Evolutionary conservation across 2,888 invertebrate species (phyloP), one percentile per base, ranked within the genome.

Genomic region (Dicyrtoma fusca): DNA sequence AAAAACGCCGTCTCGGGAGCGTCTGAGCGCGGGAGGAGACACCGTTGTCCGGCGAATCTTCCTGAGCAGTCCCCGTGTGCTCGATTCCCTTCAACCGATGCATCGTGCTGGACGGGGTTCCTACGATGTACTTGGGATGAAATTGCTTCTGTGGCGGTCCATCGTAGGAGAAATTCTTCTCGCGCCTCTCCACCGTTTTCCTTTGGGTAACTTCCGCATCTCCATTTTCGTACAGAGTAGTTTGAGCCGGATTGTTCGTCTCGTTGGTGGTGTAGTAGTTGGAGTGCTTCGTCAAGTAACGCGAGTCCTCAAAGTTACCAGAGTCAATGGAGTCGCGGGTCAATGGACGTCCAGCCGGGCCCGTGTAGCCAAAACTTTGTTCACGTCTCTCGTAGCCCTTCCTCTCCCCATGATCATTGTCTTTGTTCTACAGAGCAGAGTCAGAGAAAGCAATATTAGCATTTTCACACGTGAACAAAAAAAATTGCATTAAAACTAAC

Each of bases 131-230:
- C 64, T 80, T 80, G 11, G 80, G 80, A 69, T 80, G 79, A 59
- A 80, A 79, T 63, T 80, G 80, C 61, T 80, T 80, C 47, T 80
- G 80, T 11, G 79, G 75, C n/a, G 79, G 77, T 42, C 80, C 80
- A 59, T 80, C 79, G 61, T 80, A 80, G 4, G 77, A 73, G 72
- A 80, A 80, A 19, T 73, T 76, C 62, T 75, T 66, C 55, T 79
- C 75, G 6, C 79, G 72, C n/a, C 80, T 64, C 63, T 80, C 79
- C 66, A 80, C 79, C 23, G 80, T 80, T 66, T 79, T 79, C 57
- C 79, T 51, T 47, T 80, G 76, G 1, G 78, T 77, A 11, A 80
- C 79, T 53, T 80, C 80, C 34, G 79, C 80, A 17, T 79, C 77
- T 10, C 80, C 80, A 72, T 79, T 80, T 44, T 79, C 77, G 45